These are phyloP conservation scores for Gallinago stenura DNA, from an alignment of 2,797 vertebrate species.

Conservation along the genomic window DNA sequence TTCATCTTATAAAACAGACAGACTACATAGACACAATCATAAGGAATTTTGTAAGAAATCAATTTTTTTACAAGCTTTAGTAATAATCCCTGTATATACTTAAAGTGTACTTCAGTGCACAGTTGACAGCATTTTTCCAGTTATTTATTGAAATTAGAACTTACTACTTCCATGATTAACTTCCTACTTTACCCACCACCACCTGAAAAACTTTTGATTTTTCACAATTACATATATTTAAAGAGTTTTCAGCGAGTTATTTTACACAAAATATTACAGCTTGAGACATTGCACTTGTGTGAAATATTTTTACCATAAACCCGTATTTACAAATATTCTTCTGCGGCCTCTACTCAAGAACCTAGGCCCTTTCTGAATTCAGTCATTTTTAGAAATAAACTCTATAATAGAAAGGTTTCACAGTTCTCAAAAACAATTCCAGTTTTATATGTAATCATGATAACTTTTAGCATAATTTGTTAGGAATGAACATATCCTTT, in stretches of 20 bases:
- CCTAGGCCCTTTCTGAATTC: neutral
- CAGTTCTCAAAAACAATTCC: conserved; percentile 37
- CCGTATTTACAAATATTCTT: conserved; percentile 62
- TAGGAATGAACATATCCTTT: conserved; percentile 12
- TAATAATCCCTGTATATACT: neutral
- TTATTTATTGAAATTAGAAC: conserved; percentile 34
- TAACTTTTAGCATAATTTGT: neutral
- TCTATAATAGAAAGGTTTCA: conserved; percentile 15
- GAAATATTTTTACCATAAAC: conserved; percentile 52
- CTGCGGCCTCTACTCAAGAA: conserved; percentile 29
- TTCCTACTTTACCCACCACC: neutral
- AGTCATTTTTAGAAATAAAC: conserved; percentile 28
- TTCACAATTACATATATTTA: neutral
- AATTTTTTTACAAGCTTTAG: neutral
- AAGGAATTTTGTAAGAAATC: neutral
- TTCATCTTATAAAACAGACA: neutral
- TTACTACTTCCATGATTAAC: neutral
- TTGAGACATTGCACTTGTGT: conserved; percentile 17
- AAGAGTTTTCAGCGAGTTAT: conserved; percentile 13
- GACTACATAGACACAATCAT: neutral
- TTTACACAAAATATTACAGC: conserved; percentile 54
- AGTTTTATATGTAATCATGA: conserved; percentile 9
- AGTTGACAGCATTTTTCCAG: conserved; percentile 2
- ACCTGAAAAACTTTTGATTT: neutral
- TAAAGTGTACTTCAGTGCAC: conserved; percentile 48